Conservation (phyloP, 1,140 invertebrate species). For the Araneus ventricosus region DNA sequence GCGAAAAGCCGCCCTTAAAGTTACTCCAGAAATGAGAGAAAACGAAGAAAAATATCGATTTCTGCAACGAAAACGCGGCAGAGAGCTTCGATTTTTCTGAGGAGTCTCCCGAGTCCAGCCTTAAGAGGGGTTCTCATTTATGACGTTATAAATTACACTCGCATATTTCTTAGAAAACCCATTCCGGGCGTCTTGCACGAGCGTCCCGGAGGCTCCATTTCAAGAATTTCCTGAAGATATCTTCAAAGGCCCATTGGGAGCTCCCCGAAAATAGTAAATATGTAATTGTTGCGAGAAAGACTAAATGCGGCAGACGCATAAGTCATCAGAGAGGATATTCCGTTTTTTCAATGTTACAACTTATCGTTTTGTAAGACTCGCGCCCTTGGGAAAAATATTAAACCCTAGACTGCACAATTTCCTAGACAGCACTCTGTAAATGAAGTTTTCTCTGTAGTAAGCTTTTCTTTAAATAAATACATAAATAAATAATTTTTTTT, state of each 20-base stretch:
- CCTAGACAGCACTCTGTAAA: no score
- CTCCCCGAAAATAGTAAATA: not conserved
- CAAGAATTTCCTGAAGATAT: not conserved
- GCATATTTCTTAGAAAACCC: constrained; percentile 46
- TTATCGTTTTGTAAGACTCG: not conserved
- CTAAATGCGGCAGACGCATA: not conserved
- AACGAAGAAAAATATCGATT: constrained; percentile 5
- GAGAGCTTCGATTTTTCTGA: constrained; percentile 13
- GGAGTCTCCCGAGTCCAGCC: not conserved
- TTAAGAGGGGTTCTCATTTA: constrained; percentile 5
- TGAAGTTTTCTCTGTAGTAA: no score
- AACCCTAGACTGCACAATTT: no score
- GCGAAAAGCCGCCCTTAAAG: not conserved
- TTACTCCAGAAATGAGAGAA: not conserved
- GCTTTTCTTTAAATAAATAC: no score
- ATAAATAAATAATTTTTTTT: no score
- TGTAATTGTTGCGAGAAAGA: not conserved
- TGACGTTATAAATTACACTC: constrained; percentile 43
- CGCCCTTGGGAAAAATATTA: no score
- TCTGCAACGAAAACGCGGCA: not conserved
- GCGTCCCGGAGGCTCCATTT: not conserved
- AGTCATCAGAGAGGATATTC: not conserved
- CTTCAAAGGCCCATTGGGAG: no score
- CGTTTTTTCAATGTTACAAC: not conserved
- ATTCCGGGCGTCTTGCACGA: not conserved